These are phyloP conservation scores for Amphibalanus amphitrite DNA, from an alignment of 1,140 invertebrate genomes.

Conservation along the genomic window DNA sequence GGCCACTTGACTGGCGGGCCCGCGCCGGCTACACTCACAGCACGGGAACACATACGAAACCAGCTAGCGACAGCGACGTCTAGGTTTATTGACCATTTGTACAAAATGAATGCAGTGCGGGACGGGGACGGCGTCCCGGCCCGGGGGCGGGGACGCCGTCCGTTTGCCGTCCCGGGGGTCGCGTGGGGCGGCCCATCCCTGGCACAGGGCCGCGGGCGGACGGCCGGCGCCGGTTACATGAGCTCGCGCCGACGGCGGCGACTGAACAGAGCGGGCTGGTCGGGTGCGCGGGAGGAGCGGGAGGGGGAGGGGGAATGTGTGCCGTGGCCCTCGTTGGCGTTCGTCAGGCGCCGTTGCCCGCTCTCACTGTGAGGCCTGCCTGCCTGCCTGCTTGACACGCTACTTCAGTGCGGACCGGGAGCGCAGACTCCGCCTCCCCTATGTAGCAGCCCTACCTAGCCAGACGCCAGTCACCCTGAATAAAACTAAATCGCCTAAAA, in stretches of 20 bases:
- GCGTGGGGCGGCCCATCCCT: background rate
- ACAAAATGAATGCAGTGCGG: background rate
- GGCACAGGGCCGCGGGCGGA: background rate
- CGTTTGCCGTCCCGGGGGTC: no score
- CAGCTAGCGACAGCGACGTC: background rate
- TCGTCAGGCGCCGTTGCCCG: no score
- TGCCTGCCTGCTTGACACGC: background rate
- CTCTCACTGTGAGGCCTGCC: background rate
- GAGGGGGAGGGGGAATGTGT: background rate
- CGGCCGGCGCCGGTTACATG: background rate
- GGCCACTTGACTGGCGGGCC: background rate
- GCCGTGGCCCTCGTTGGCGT: background rate
- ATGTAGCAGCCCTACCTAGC: background rate
- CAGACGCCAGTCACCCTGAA: background rate
- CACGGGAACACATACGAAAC: background rate
- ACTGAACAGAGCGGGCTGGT: background rate
- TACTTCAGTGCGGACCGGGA: background rate
- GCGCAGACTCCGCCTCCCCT: background rate
- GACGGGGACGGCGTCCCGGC: background rate
- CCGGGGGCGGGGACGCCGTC: no score
- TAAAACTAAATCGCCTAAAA: conserved; percentile 1
- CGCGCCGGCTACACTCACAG: background rate
- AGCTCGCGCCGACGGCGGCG: background rate
- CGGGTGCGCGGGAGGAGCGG: no score
- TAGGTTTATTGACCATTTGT: background rate